These are phyloP conservation scores for Jaculus jaculus DNA, from an alignment of 2,113 vertebrate species.

Conservation along the genomic window DNA sequence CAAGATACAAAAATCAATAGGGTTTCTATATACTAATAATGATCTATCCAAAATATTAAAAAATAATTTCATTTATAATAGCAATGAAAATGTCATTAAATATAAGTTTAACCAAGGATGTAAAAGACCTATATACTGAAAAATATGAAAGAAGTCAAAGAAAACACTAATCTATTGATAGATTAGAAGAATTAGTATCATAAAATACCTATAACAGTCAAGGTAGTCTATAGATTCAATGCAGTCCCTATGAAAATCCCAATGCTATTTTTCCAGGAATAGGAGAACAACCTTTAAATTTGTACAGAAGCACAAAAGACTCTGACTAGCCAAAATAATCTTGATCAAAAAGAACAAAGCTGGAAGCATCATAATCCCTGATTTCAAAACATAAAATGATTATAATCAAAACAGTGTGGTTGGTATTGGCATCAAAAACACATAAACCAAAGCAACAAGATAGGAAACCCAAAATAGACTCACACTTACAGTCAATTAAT, in stretches of 20 bases:
- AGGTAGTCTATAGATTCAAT: neutral
- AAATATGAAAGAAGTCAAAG: neutral
- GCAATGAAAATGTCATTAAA: neutral
- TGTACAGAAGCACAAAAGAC: neutral
- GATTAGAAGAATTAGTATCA: neutral
- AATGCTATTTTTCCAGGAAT: neutral
- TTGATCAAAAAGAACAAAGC: neutral
- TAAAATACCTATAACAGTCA: neutral
- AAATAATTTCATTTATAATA: neutral
- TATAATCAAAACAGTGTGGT: neutral
- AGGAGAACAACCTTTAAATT: neutral
- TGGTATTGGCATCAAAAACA: neutral
- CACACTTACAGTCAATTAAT: neutral
- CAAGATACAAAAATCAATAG: neutral
- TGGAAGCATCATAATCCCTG: neutral
- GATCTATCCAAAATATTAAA: neutral
- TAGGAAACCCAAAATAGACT: neutral
- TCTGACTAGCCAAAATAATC: neutral
- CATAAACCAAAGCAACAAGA: neutral
- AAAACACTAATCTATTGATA: neutral
- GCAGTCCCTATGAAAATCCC: neutral
- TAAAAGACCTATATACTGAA: neutral
- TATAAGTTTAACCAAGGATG: neutral
- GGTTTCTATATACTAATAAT: neutral
- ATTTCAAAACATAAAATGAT: slow-evolving; percentile 18